A percentile compares a stretch with the other conserved stretches of the same genome.
phyloP scores from a whole-genome alignment of 2,888 invertebrate genomes.

The Cosmopolites sordidus region DNA sequence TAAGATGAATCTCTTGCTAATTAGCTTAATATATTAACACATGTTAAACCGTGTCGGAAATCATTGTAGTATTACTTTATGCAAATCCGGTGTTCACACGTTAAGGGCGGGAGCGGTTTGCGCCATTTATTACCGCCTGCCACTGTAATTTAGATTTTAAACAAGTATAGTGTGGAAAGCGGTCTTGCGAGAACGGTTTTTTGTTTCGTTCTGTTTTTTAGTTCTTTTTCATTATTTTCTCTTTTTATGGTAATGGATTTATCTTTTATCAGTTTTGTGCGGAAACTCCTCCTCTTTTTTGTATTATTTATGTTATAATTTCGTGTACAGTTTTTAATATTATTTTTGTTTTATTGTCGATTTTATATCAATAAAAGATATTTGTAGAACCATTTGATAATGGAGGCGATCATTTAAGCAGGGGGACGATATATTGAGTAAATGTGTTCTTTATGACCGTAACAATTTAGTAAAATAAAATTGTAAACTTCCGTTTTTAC shows the following conservation, averaged over 20 bases:
- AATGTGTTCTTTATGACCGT: no score
- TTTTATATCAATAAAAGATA: no score
- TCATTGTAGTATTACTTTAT: slow-evolving; percentile 22
- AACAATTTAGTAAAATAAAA: no score
- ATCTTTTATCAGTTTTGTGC: no score
- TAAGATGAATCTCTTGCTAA: slow-evolving; percentile 19
- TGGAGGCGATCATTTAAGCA: no score
- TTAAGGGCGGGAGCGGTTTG: slow-evolving; percentile 6
- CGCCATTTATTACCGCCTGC: slow-evolving; percentile 12
- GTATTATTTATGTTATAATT: neutral
- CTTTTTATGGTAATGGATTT: no score
- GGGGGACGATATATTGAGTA: no score
- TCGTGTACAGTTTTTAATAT: neutral
- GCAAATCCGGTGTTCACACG: slow-evolving; percentile 22
- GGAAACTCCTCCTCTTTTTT: no score
- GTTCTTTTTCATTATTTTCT: neutral
- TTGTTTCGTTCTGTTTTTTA: neutral
- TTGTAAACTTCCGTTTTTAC: no score
- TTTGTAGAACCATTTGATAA: no score
- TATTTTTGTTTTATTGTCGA: neutral
- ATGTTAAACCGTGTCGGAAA: slow-evolving; percentile 21
- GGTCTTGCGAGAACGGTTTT: neutral
- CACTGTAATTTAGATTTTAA: neutral
- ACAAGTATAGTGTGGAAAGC: slow-evolving; percentile 1
- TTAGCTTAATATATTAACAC: slow-evolving; percentile 25